Evolutionary conservation across 2,888 invertebrate genomes (phyloP).

Genomic region (Graphium colonna): DNA sequence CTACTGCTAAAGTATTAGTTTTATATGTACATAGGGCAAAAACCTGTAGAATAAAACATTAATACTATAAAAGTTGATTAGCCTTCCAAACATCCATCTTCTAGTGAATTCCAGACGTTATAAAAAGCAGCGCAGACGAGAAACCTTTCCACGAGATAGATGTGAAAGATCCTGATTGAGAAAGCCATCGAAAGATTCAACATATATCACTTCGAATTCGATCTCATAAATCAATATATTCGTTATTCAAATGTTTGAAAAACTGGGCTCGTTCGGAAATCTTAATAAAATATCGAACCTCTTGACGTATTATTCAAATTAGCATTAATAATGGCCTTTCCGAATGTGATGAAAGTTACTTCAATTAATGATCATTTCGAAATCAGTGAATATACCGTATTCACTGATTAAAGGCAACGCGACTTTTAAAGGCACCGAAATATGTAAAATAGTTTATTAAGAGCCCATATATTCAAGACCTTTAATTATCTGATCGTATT

Average conservation of each 20-base stretch:
- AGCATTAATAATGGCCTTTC: neutral
- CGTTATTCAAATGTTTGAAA: conserved; percentile 2
- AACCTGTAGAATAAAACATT: too few relatives aligned
- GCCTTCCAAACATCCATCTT: too few relatives aligned
- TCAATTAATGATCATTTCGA: neutral
- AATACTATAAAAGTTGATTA: too few relatives aligned
- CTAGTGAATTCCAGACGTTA: too few relatives aligned
- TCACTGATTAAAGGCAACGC: neutral
- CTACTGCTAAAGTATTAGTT: too few relatives aligned
- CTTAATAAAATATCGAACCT: conserved; percentile 1
- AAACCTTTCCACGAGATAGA: too few relatives aligned
- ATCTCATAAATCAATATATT: neutral
- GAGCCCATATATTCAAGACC: neutral
- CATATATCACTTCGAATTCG: conserved; percentile 4
- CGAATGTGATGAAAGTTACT: neutral
- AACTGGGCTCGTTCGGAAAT: neutral
- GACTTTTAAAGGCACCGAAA: neutral
- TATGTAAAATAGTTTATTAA: neutral
- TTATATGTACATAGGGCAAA: too few relatives aligned
- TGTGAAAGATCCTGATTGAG: neutral
- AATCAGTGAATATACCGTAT: too few relatives aligned
- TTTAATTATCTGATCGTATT: neutral
- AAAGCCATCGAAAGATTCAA: neutral
- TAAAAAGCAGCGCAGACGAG: too few relatives aligned
- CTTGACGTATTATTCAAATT: conserved; percentile 1